phyloP scores from a whole-genome alignment of 2,797 vertebrate genomes.

The Leptodactylus fallax region DNA sequence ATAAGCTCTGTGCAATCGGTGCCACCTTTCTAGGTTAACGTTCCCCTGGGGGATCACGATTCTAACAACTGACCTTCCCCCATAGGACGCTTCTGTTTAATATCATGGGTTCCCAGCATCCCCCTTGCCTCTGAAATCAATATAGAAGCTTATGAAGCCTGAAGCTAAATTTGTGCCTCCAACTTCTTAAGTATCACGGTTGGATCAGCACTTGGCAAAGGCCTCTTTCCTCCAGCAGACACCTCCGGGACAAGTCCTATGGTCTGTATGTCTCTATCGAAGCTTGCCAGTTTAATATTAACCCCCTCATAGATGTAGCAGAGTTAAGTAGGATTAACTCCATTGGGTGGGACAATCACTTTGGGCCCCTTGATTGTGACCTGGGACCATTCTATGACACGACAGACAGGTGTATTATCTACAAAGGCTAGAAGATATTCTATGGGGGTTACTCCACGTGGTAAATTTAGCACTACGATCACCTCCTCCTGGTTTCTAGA shows the following conservation, averaged over 20 bases:
- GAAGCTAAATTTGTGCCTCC: constrained; percentile 88
- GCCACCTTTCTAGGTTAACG: constrained; percentile 36
- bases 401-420: no score
- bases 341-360: neutral
- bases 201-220: constrained; percentile 66
- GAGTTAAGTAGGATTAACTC: neutral
- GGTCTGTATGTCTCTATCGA: constrained; percentile 77
- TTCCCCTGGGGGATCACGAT: neutral
- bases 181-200: constrained; percentile 77
- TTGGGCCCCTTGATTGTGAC: neutral
- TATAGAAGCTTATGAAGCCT: constrained; percentile 76
- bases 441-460: neutral
- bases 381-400: neutral
- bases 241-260: constrained; percentile 74
- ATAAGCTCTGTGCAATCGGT: constrained; percentile 13
- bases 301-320: neutral
- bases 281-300: neutral
- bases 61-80: constrained; percentile 38
- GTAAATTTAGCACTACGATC: neutral
- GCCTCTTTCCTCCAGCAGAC: constrained; percentile 74
- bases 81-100: constrained; percentile 14
- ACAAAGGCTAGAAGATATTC: neutral
- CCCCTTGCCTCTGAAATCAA: constrained; percentile 73
- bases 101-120: constrained; percentile 58
- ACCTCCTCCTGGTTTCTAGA: neutral